Conservation (phyloP, 2,888 invertebrate genomes). For the Podotricha telesiphe region DNA sequence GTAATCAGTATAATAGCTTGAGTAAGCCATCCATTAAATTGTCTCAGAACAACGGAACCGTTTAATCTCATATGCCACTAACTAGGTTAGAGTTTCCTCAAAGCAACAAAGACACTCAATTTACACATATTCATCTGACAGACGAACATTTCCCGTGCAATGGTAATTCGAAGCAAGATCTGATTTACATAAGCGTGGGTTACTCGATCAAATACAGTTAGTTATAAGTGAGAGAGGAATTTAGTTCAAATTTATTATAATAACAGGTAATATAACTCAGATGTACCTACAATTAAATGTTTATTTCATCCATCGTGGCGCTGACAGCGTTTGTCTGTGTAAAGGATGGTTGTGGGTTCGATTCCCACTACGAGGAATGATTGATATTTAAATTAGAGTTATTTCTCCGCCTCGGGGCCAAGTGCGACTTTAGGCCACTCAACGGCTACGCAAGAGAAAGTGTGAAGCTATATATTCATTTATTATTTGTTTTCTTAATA, state of each 20-base stretch:
- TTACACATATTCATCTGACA: slow-evolving; percentile 35
- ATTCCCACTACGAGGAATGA: too few species aligned
- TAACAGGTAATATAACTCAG: not conserved
- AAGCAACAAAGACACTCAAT: slow-evolving; percentile 33
- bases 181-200: slow-evolving; percentile 42
- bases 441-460: too few species aligned
- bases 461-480: too few species aligned
- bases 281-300: too few species aligned
- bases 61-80: slow-evolving; percentile 19
- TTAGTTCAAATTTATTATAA: slow-evolving; percentile 19
- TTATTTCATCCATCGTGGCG: too few species aligned
- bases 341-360: too few species aligned
- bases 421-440: too few species aligned
- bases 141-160: slow-evolving; percentile 36
- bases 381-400: too few species aligned
- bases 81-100: slow-evolving; percentile 31
- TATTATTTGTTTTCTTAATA: too few species aligned
- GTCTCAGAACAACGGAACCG: slow-evolving; percentile 22
- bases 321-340: too few species aligned
- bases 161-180: slow-evolving; percentile 38
- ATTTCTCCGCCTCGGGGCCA: too few species aligned
- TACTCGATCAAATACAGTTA: slow-evolving; percentile 24
- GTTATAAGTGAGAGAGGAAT: slow-evolving; percentile 18
- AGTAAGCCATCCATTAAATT: slow-evolving; percentile 26
- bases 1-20: slow-evolving; percentile 1